Evolutionary conservation across 2,113 vertebrate genomes (phyloP).

Genomic region (Callospermophilus lateralis): DNA sequence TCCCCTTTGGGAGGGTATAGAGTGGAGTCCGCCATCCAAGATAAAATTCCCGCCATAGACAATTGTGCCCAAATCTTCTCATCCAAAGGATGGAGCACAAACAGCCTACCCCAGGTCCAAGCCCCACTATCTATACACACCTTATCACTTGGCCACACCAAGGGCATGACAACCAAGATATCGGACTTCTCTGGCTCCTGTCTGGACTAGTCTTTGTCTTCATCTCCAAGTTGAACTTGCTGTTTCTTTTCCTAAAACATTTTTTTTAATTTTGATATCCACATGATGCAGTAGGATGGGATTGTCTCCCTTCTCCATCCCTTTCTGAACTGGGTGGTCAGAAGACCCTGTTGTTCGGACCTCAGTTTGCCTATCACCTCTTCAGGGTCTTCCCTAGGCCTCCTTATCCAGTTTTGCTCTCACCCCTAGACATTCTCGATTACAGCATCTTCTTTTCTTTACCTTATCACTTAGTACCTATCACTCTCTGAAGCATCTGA

Average conservation of each 20-base stretch:
- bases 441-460: background rate
- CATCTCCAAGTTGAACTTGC: background rate
- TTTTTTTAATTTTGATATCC: background rate
- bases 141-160: background rate
- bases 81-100: background rate
- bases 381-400: background rate
- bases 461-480: background rate
- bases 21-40: background rate
- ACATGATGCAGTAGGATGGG: background rate
- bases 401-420: background rate
- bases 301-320: no score
- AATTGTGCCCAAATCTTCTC: no score
- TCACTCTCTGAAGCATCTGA: background rate
- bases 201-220: background rate
- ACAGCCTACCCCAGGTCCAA: background rate
- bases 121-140: no score
- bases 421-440: background rate
- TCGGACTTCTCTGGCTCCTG: background rate
- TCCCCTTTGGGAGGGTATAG: background rate
- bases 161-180: background rate
- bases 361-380: background rate
- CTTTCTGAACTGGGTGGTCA: no score
- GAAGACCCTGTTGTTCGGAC: background rate
- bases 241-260: background rate
- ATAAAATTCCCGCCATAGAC: background rate